These are phyloP conservation scores for Caranx melampygus DNA, from an alignment of 2,113 vertebrate species.

Conservation along the genomic window DNA sequence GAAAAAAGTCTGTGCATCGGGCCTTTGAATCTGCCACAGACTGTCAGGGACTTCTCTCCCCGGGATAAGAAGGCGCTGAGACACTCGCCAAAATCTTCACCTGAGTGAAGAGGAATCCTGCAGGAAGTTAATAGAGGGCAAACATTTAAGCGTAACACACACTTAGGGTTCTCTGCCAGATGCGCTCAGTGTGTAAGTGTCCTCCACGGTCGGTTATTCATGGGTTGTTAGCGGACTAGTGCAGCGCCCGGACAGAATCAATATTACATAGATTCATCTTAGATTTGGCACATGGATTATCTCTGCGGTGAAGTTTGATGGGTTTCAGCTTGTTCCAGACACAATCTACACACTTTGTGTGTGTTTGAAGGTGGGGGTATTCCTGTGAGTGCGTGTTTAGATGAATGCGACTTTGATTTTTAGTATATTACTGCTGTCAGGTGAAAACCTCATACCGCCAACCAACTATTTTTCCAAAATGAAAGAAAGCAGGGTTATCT, in stretches of 20 bases:
- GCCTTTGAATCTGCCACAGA: neutral
- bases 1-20: neutral
- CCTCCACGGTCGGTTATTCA: conserved; percentile 59
- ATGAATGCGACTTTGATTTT: conserved; percentile 7
- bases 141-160: conserved; percentile 47
- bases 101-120: conserved; percentile 20
- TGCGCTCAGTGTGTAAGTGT: conserved; percentile 51
- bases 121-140: conserved; percentile 31
- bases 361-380: neutral
- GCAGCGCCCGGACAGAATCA: conserved; percentile 42
- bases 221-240: conserved; percentile 54
- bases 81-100: conserved; percentile 34
- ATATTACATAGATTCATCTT: conserved; percentile 65
- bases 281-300: conserved; percentile 62
- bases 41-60: neutral
- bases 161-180: conserved; percentile 29
- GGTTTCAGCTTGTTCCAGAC: conserved; percentile 37
- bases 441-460: conserved; percentile 1
- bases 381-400: neutral
- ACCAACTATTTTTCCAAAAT: neutral
- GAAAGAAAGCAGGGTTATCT: neutral
- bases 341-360: conserved; percentile 16
- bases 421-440: neutral
- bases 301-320: conserved; percentile 47
- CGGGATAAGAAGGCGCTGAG: neutral